phyloP scores from a whole-genome alignment of 2,797 vertebrate genomes.

The Fratercula arctica region DNA sequence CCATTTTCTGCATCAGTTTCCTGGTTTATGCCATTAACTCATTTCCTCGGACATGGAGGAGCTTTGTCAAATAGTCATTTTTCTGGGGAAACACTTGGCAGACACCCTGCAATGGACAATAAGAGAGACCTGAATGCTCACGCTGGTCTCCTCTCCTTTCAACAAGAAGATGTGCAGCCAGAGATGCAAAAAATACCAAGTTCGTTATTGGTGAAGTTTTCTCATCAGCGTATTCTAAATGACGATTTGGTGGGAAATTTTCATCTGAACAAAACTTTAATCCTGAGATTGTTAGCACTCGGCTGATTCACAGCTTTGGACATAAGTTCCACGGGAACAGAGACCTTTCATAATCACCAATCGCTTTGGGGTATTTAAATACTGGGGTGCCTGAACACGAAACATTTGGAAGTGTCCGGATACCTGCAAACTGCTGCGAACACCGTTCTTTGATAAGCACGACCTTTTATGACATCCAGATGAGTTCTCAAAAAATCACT shows the following conservation, averaged over 20 bases:
- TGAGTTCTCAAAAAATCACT: neutral
- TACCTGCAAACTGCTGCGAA: neutral
- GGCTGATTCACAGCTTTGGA: neutral
- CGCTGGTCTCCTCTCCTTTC: neutral
- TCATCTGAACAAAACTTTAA: neutral
- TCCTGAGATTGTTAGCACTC: neutral
- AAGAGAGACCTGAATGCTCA: neutral
- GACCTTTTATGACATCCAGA: neutral
- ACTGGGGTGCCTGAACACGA: neutral
- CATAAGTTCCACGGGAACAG: neutral
- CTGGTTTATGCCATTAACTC: neutral
- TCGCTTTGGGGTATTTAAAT: neutral
- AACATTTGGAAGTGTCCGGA: neutral
- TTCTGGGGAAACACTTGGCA: neutral
- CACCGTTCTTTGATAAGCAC: neutral
- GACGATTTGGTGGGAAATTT: neutral
- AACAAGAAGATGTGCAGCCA: neutral
- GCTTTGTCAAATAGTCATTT: conserved; percentile 10
- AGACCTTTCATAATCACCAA: neutral
- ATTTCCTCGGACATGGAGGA: neutral
- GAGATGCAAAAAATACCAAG: neutral
- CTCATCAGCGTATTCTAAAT: neutral
- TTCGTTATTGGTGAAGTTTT: neutral
- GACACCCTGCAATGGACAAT: neutral
- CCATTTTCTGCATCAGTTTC: conserved; percentile 26